These are phyloP conservation scores for Pogona vitticeps DNA, from an alignment of 2,113 vertebrate genomes.

Conservation along the genomic window DNA sequence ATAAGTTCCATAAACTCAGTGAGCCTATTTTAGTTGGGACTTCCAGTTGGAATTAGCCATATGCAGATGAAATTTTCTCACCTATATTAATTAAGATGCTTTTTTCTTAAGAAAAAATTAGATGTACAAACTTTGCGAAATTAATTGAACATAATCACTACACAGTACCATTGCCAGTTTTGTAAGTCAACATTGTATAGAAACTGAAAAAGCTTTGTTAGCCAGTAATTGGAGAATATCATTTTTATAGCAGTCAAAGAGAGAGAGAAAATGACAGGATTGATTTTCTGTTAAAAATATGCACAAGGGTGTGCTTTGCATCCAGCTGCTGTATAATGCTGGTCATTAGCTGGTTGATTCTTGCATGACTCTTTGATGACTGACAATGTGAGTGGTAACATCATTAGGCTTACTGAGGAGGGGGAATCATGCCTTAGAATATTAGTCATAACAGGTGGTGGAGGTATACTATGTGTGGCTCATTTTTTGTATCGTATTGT, in stretches of 20 bases:
- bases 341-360: not conserved
- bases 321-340: constrained; percentile 28
- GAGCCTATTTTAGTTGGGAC: too few relatives aligned
- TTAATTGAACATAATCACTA: constrained; percentile 20
- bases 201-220: constrained; percentile 12
- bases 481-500: not conserved
- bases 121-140: not conserved
- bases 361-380: constrained; percentile 33
- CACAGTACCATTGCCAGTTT: not conserved
- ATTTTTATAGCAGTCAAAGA: constrained; percentile 12
- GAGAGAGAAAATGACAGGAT: not conserved
- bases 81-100: not conserved
- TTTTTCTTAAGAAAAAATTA: constrained; percentile 1
- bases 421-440: constrained; percentile 32
- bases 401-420: constrained; percentile 23
- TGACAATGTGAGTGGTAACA: constrained; percentile 16
- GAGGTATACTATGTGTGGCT: not conserved
- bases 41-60: too few relatives aligned
- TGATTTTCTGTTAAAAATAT: constrained; percentile 34
- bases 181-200: not conserved
- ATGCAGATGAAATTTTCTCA: not conserved
- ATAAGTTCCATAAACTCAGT: too few relatives aligned
- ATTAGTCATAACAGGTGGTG: constrained; percentile 9
- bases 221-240: constrained; percentile 5
- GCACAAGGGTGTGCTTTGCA: constrained; percentile 1